These are phyloP conservation scores for Gadus chalcogrammus DNA, from an alignment of 2,113 vertebrate genomes.

Conservation along the genomic window DNA sequence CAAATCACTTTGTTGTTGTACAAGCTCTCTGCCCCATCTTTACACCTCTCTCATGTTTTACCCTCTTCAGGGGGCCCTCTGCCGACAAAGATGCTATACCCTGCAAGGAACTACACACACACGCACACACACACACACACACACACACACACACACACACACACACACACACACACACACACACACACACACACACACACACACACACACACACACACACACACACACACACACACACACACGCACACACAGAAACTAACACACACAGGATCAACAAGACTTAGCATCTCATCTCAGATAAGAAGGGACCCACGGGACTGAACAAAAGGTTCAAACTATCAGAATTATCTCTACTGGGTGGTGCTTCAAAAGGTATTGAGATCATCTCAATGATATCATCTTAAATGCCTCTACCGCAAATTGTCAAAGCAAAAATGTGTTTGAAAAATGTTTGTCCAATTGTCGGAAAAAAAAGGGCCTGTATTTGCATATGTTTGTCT, in stretches of 20 bases:
- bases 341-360: neutral
- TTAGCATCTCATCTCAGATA: neutral
- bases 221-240: too few species aligned
- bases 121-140: too few species aligned
- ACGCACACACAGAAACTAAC: too few species aligned
- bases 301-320: neutral
- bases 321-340: neutral
- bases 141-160: too few species aligned
- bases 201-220: too few species aligned
- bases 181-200: too few species aligned
- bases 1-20: neutral
- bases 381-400: slow-evolving; percentile 46
- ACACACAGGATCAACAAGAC: neutral
- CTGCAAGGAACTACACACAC: too few species aligned
- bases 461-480: slow-evolving; percentile 19
- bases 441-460: slow-evolving; percentile 33
- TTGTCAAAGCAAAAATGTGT: slow-evolving; percentile 41
- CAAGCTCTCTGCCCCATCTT: neutral
- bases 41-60: neutral
- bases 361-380: slow-evolving; percentile 39
- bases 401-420: slow-evolving; percentile 40
- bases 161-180: too few species aligned
- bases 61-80: neutral
- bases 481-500: slow-evolving; percentile 6
- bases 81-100: neutral